Conservation (phyloP, 2,888 invertebrate species). For the Heterodera filipjevi region DNA sequence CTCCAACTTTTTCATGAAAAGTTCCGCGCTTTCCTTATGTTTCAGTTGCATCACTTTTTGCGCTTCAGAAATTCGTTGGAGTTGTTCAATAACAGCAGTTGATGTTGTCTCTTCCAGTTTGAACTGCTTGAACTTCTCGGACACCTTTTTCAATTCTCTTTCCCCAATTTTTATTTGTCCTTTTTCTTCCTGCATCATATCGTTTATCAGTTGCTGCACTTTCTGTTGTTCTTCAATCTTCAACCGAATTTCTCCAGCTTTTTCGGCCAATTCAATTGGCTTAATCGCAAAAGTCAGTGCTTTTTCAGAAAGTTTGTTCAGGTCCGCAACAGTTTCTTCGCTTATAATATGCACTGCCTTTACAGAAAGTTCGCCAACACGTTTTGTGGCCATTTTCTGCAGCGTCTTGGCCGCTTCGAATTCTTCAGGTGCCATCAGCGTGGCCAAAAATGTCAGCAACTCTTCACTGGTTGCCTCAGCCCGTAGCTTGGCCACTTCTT, state of each 20-base stretch:
- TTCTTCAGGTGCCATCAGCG: slow-evolving; percentile 20
- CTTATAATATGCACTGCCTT: background rate
- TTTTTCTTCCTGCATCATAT: background rate
- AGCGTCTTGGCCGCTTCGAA: slow-evolving; percentile 1
- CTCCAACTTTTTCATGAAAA: background rate
- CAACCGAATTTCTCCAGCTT: background rate
- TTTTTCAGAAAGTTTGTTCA: background rate
- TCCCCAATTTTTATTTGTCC: background rate
- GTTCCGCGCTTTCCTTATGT: background rate
- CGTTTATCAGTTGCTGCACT: background rate
- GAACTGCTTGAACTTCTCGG: background rate
- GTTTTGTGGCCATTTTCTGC: background rate
- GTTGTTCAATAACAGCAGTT: background rate
- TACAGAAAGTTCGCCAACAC: background rate
- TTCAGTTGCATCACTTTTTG: background rate
- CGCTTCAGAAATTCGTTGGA: background rate
- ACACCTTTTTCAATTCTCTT: background rate
- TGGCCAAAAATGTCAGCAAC: slow-evolving; percentile 14
- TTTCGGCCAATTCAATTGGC: background rate
- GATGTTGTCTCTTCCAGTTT: background rate
- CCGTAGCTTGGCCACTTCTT: slow-evolving; percentile 4
- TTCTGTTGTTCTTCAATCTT: background rate
- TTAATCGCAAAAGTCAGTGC: background rate
- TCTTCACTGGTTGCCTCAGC: slow-evolving; percentile 17
- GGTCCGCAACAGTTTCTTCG: background rate